Base-by-base conservation (phyloP, 2,888 invertebrate genomes). In the Patella depressa region DNA sequence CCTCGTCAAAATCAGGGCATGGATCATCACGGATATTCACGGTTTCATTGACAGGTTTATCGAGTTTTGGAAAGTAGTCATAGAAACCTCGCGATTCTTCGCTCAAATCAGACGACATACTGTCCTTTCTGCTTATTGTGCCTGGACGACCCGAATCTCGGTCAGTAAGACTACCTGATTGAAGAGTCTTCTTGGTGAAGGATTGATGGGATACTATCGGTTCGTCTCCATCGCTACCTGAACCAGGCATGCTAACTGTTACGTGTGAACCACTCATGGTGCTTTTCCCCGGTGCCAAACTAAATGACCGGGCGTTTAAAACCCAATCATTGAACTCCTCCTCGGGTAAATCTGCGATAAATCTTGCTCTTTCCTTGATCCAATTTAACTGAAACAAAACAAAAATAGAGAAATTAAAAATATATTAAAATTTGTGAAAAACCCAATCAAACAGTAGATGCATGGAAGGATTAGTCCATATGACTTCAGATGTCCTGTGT, bases 291-390 rank as follows among this genome's bases (percentile, higher is more conserved):
- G 83, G 83, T 78, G 87, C 88, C 82, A 88, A 84, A 80, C 88
- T 88, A 78, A 82, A 88, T 78, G 82, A 81, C 53, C 88, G 85
- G 55, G 88, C 88, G 80, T 83, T 83, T 59, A 84, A 80, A 73
- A 86, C 88, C 80, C 88, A 79, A 53, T 79, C 77, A 82, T 85
- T 86, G 79, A 88, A 89, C 57, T 84, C 83, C 45, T 84, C 84
- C 74, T 89, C 87, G 29, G 87, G 84, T 34, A 88, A 80, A 19
- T 88, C 89, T 54, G 86, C 82, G 74, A 89, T 85, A 53, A 80
- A 79, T 54, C 88, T 79, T 9, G 88, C 88, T 74, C 81, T 81
- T 71, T 85, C 85, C 78, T 88, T 88, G 70, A 89, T 87, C 45
- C 74, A 59, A 72, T 87, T 83, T 74, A 89, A 75, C 89, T 89